Evolutionary conservation across 2,113 vertebrate genomes (phyloP), one percentile per base, ranked within the genome.

Genomic region (Capreolus pygargus): DNA sequence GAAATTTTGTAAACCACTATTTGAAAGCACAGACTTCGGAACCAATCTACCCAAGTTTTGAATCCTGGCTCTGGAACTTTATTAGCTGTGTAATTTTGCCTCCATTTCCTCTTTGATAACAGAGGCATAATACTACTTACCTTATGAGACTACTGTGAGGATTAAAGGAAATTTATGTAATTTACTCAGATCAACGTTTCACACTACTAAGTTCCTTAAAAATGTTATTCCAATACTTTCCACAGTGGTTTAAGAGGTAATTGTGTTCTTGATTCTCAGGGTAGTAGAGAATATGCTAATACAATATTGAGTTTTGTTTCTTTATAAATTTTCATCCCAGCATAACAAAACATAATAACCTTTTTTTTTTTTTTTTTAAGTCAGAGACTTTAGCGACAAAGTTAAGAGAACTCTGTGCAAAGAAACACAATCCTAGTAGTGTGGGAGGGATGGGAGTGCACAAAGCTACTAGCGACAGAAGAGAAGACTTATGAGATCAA

Each of bases 391-490:
- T n/a, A 61, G 21, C 2, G 15, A 12, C 5, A 83, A 28, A 95
- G 64, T 50, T 88, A n/a, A 91, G 39, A 39, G 60, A 85, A 74
- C 28, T 57, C 43, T 85, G 27, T 45, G 23, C 43, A 60, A 87
- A 82, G 57, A 93, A 57, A 28, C 43, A 61, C 7, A 27, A 45
- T 14, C 27, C 7, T 50, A 84, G 16, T 47, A 45, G 25, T n/a
- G 3, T 19, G n/a, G 39, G 23, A 43, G 28, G 28, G 2, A 0
- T 47, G 16, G 47, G 8, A 0, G 2, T 7, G 12, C 16, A 47
- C 6, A 52, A 45, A 13, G 45, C 15, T 52, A 4, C 33, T 1
- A 6, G 54, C 9, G 10, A n/a, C 7, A 16, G 50, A 52, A 50
- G 9, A 36, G 11, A 4, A 39, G 60, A 25, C 4, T 10, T 5